phyloP scores from a whole-genome alignment of 2,888 invertebrate genomes.

The Hyalella azteca region DNA sequence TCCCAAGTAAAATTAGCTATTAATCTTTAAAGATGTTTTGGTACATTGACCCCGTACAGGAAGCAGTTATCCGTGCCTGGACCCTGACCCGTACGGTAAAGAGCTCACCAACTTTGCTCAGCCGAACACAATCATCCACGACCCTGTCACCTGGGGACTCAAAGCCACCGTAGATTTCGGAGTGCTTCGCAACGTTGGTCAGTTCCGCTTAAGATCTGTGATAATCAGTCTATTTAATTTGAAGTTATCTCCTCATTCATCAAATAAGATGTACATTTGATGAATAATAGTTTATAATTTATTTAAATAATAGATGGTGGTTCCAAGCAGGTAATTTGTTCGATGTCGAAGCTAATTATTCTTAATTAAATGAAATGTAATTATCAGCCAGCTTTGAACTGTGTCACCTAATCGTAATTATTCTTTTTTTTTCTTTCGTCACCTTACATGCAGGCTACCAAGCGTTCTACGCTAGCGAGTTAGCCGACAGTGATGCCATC shows the following conservation, averaged over 20 bases:
- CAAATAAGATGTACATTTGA: too few relatives aligned
- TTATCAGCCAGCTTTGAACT: too few relatives aligned
- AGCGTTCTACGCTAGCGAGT: background rate
- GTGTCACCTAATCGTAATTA: background rate
- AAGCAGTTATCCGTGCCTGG: slow-evolving; percentile 47
- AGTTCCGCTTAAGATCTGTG: too few relatives aligned
- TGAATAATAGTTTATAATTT: too few relatives aligned
- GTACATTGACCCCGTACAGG: slow-evolving; percentile 41
- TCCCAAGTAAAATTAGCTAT: too few relatives aligned
- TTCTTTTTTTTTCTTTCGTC: background rate
- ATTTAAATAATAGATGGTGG: too few relatives aligned
- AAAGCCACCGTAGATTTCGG: slow-evolving; percentile 41
- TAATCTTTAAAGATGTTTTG: too few relatives aligned
- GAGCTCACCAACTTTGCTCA: slow-evolving; percentile 29
- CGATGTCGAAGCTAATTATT: too few relatives aligned
- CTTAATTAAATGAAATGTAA: too few relatives aligned
- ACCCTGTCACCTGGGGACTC: slow-evolving; percentile 23
- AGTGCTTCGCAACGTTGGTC: slow-evolving; percentile 44
- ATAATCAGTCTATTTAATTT: too few relatives aligned
- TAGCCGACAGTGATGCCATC: slow-evolving; percentile 43
- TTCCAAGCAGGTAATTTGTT: too few relatives aligned
- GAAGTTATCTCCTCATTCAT: too few relatives aligned
- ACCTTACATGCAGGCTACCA: slow-evolving; percentile 42
- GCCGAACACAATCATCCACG: slow-evolving; percentile 41
- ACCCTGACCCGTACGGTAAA: slow-evolving; percentile 47